phyloP scores from a whole-genome alignment of 2,797 vertebrate species.

The Phoebastria nigripes region DNA sequence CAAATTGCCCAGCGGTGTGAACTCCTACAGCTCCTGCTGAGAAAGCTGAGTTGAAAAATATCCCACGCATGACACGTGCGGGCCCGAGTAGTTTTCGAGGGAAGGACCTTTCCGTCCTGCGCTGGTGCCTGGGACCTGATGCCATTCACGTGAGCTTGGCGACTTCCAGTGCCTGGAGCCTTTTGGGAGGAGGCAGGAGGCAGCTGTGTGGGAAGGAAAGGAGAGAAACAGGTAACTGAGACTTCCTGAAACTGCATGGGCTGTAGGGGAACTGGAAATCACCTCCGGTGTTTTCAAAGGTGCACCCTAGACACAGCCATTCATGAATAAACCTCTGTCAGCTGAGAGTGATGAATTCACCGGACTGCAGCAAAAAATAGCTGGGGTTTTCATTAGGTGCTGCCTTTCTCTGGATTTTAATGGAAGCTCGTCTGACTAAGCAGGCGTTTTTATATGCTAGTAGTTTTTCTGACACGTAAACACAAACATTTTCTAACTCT shows the following conservation, averaged over 20 bases:
- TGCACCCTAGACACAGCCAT: neutral
- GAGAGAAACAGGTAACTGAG: neutral
- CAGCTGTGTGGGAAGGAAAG: neutral
- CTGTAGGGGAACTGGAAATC: neutral
- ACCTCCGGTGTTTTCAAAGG: neutral
- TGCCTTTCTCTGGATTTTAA: neutral
- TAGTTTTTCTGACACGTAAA: neutral
- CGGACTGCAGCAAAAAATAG: neutral
- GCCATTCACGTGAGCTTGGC: neutral
- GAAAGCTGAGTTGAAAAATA: neutral
- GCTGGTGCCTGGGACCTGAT: neutral
- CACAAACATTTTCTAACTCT: neutral
- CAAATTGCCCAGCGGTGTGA: fast-evolving
- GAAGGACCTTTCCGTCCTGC: neutral
- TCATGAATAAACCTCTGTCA: neutral
- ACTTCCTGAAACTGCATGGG: neutral
- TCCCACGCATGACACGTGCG: fast-evolving
- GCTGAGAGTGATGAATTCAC: neutral
- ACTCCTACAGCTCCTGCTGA: neutral
- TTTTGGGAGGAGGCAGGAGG: neutral
- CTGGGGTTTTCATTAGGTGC: neutral
- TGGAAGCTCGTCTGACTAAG: neutral
- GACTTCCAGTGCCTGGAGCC: neutral
- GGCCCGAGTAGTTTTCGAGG: neutral
- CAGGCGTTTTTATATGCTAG: neutral